A percentile compares a stretch with the other conserved stretches of the same genome.
Evolutionary conservation across 2,888 invertebrate genomes (phyloP).

Genomic region (Rhamphomyia laevipes): DNA sequence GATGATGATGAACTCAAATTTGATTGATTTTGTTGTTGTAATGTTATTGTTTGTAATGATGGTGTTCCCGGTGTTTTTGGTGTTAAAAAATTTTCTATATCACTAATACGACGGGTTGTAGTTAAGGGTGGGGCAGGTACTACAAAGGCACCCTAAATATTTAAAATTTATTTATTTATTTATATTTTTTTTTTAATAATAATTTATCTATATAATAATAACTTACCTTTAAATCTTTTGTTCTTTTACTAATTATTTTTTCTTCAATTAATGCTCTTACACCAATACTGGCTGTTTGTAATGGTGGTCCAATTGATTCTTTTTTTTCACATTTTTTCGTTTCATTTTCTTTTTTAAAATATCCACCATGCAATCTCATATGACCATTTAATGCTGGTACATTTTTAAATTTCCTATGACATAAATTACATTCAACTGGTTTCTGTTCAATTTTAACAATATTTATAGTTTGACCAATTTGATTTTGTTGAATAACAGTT

Average conservation of each 20-base stretch:
- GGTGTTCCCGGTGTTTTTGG: slow-evolving; percentile 23
- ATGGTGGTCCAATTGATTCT: slow-evolving; percentile 67
- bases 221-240: slow-evolving; percentile 36
- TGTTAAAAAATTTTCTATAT: slow-evolving; percentile 34
- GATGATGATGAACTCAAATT: slow-evolving; percentile 35
- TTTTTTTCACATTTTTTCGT: slow-evolving; percentile 78
- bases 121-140: slow-evolving; percentile 36
- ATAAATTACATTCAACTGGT: slow-evolving; percentile 90
- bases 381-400: slow-evolving; percentile 96
- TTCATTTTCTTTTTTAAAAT: slow-evolving; percentile 88
- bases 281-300: slow-evolving; percentile 86
- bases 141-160: slow-evolving; percentile 34
- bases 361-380: slow-evolving; percentile 95
- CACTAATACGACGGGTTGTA: slow-evolving; percentile 31
- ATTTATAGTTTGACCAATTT: slow-evolving; percentile 28
- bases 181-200: neutral
- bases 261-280: slow-evolving; percentile 85
- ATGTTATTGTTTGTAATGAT: slow-evolving; percentile 16
- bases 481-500: slow-evolving; percentile 28
- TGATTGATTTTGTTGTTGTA: slow-evolving; percentile 23
- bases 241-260: slow-evolving; percentile 81
- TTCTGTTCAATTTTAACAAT: slow-evolving; percentile 53
- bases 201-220: neutral
- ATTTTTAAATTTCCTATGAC: slow-evolving; percentile 93
- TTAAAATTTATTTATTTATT: neutral